phyloP scores from a whole-genome alignment of 2,797 vertebrate genomes.

The Danio aesculapii region DNA sequence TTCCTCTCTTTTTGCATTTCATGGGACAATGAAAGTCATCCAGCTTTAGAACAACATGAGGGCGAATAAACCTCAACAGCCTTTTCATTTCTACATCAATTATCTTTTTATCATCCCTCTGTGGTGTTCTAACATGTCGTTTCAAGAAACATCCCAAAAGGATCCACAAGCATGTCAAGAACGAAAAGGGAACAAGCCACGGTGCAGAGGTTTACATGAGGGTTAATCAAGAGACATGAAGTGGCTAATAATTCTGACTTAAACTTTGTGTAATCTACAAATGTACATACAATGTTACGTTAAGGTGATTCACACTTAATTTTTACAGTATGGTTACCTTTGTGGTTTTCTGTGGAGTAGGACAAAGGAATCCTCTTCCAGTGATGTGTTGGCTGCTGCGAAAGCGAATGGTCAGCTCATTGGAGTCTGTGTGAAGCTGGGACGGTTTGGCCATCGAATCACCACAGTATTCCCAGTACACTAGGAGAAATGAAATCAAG shows the following conservation, averaged over 20 bases:
- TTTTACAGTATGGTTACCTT: constrained; percentile 73
- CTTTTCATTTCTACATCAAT: neutral
- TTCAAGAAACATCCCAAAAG: constrained; percentile 6
- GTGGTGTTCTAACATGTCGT: constrained; percentile 34
- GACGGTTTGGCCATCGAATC: constrained; percentile 68
- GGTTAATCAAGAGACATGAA: constrained; percentile 24
- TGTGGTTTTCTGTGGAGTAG: constrained; percentile 82
- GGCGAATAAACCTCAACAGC: constrained; percentile 1
- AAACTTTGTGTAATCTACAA: too few species aligned
- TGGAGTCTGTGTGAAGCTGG: constrained; percentile 79
- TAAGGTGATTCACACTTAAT: neutral
- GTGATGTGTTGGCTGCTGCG: constrained; percentile 82
- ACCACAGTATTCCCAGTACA: constrained; percentile 79
- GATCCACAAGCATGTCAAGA: neutral
- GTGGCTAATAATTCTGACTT: too few species aligned
- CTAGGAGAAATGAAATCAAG: constrained; percentile 44
- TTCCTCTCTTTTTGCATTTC: neutral
- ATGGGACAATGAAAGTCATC: neutral
- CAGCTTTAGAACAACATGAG: neutral
- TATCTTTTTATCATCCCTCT: neutral
- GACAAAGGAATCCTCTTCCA: constrained; percentile 87
- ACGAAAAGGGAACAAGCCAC: constrained; percentile 16
- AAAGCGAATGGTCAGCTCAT: constrained; percentile 82
- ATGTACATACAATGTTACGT: neutral
- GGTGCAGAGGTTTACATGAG: neutral